Evolutionary conservation across 2,797 vertebrate genomes (phyloP).

Genomic region (Falco berigora): DNA sequence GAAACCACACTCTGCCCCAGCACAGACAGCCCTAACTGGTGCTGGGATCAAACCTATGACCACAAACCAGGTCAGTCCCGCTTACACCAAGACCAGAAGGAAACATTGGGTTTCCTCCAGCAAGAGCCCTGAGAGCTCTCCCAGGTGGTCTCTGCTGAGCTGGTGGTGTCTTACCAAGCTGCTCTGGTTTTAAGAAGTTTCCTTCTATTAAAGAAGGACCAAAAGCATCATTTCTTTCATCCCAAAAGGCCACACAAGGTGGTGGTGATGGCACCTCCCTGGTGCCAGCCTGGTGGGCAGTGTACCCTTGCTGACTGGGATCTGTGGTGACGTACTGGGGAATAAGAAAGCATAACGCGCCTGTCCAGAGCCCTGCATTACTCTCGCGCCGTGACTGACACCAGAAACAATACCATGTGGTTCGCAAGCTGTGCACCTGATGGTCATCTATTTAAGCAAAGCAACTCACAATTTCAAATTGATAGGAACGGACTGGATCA

Average conservation of each 20-base stretch:
- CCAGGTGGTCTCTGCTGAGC: background rate
- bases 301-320: fast-evolving
- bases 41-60: background rate
- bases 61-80: background rate
- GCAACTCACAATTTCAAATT: background rate
- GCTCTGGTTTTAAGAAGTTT: background rate
- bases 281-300: background rate
- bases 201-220: background rate
- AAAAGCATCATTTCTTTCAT: background rate
- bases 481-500: background rate
- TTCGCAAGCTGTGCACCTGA: background rate
- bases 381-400: background rate
- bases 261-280: fast-evolving
- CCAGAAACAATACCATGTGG: background rate
- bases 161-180: background rate
- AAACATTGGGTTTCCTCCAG: fast-evolving
- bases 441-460: background rate
- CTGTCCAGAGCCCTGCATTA: background rate
- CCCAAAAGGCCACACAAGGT: background rate
- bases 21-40: fast-evolving
- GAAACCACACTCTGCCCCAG: background rate
- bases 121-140: background rate
- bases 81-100: background rate
- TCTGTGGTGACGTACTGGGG: background rate
- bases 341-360: background rate